These are phyloP conservation scores for Centrocercus urophasianus DNA, from an alignment of 2,113 vertebrate species.

Conservation along the genomic window DNA sequence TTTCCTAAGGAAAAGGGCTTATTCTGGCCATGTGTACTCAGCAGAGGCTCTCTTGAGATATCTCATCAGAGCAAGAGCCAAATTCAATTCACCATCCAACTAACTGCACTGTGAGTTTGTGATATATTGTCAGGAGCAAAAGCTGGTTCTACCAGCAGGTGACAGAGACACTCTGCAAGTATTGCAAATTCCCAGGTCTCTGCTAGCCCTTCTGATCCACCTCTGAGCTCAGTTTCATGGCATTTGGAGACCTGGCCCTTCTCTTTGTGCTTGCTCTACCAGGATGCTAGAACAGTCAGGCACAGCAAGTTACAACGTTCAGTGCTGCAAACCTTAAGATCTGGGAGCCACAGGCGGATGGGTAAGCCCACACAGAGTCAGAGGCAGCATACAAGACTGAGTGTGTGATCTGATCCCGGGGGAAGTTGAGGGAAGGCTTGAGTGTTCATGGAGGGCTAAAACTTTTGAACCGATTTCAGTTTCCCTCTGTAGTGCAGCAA, in stretches of 20 bases:
- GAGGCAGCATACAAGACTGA: rapidly evolving
- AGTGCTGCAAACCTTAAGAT: not conserved
- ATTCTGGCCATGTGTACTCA: not conserved
- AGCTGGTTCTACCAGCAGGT: not conserved
- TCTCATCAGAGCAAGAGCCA: not conserved
- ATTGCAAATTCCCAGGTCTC: not conserved
- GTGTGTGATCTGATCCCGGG: not conserved
- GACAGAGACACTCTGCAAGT: not conserved
- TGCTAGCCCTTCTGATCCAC: not conserved
- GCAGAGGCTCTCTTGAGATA: not conserved
- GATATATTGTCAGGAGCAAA: not conserved
- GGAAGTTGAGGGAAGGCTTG: not conserved
- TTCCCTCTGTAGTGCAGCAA: not conserved
- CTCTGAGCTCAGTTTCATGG: not conserved
- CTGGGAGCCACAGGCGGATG: not conserved
- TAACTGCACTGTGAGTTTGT: conserved; percentile 8
- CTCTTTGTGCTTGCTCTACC: not conserved
- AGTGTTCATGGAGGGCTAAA: not conserved
- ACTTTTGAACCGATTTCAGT: not conserved
- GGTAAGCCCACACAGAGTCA: not conserved
- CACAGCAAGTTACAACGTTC: not conserved
- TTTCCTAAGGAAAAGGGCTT: conserved; percentile 52
- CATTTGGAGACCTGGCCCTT: not conserved
- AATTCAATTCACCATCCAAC: not conserved
- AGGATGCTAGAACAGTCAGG: not conserved